Conservation (phyloP, 2,113 vertebrate genomes). For the Ovibos moschatus region DNA sequence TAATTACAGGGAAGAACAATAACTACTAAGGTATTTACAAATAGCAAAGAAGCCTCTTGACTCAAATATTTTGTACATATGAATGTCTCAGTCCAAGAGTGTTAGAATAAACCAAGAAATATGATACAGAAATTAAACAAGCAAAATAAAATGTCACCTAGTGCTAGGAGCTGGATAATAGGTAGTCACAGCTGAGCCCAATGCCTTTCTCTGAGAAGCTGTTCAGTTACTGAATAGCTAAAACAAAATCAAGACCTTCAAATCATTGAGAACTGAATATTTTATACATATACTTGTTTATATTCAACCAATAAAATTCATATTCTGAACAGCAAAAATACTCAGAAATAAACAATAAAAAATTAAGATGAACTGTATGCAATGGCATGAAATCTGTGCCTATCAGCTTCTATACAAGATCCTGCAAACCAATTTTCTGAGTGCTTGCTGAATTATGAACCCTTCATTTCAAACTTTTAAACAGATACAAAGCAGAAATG, state of each 20-base stretch:
- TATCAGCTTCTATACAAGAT: background rate
- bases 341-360: constrained; percentile 13
- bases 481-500: background rate
- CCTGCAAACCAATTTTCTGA: background rate
- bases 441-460: constrained; percentile 30
- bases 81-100: background rate
- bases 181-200: background rate
- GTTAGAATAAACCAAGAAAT: background rate
- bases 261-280: background rate
- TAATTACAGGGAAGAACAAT: background rate
- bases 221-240: background rate
- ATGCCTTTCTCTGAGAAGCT: background rate
- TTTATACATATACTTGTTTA: background rate
- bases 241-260: background rate
- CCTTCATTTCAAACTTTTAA: constrained; percentile 20
- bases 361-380: background rate
- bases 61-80: background rate
- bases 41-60: background rate
- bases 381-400: background rate
- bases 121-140: background rate
- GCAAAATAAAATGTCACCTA: background rate
- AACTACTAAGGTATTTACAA: background rate
- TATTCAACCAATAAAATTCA: background rate
- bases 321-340: background rate
- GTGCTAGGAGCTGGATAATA: background rate